Percentiles rank a stretch among this genome's conserved stretches.
Conservation (phyloP, 1,140 invertebrate species). For the Drosophila kepulauana region DNA sequence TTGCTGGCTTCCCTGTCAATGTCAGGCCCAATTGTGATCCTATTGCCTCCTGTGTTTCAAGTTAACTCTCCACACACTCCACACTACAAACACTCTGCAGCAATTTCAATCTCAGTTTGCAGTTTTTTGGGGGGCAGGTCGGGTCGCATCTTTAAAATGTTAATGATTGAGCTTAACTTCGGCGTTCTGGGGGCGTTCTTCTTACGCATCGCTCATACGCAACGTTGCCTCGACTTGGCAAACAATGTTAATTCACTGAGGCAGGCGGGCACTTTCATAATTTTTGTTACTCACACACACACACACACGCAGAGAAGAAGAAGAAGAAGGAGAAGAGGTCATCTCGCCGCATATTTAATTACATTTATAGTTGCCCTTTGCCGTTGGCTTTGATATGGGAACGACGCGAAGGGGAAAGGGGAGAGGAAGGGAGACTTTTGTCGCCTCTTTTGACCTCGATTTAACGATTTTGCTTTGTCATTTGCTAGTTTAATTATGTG, state of each 20-base stretch:
- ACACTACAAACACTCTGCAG: background rate
- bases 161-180: constrained; percentile 39
- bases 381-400: background rate
- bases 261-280: constrained; percentile 64
- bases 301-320: background rate
- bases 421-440: background rate
- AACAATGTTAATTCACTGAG: constrained; percentile 65
- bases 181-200: constrained; percentile 12
- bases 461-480: constrained; percentile 82
- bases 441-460: constrained; percentile 66
- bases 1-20: constrained; percentile 37
- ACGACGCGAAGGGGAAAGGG: no score
- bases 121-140: background rate
- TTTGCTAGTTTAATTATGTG: constrained; percentile 81
- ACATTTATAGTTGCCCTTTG: constrained; percentile 54
- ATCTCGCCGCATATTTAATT: constrained; percentile 76
- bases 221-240: constrained; percentile 40
- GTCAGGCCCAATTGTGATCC: constrained; percentile 55
- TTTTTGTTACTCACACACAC: constrained; percentile 59
- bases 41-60: constrained; percentile 28
- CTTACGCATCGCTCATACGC: constrained; percentile 55
- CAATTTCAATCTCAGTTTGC: constrained; percentile 17
- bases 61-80: background rate
- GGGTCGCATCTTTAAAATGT: constrained; percentile 40
- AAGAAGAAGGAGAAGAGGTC: constrained; percentile 28